Base-by-base conservation (phyloP, 2,113 vertebrate genomes). In the Hippopotamus amphibius region DNA sequence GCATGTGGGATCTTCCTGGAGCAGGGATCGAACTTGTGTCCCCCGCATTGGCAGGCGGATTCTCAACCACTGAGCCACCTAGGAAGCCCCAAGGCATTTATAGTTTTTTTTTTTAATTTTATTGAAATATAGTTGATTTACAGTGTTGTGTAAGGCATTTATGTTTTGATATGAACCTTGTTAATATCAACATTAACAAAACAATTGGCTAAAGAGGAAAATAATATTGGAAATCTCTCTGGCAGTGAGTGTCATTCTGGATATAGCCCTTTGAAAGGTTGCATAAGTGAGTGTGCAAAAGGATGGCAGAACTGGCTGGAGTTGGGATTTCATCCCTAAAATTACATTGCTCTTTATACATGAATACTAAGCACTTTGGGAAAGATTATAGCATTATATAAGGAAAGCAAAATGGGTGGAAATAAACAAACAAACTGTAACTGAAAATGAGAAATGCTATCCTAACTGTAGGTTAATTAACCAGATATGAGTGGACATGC, bases 111-210 rank as follows among this genome's bases (percentile, higher is more conserved):
- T 50, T 77, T 77, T 33, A 33, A 77, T 19, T 77, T 50, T 77
- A 77, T 53, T 21, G 19, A n/a, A 22, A 50, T 79, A 79, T 22
- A 53, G 22, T 53, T 77, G 74, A n/a, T 79, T 55, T 55, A n/a
- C 11, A 79, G 10, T 79, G 30, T 53, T 79, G 30, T 79, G 17
- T n/a, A 74, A 82, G 13, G 7, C 43, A 76, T 66, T 97, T 88
- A 69, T 69, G 26, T 82, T 89, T 74, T 93, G 53, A 71, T 81
- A 43, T 8, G 57, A 81, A 71, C 5, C 11, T 37, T 21, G 9
- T 55, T 55, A 53, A 77, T 88, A 92, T 71, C n/a, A 66, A 71
- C 30, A 94, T 59, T 53, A 83, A 46, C 41, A 82, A 72, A 96
- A 97, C 37, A 95, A 30, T 2, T 88, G 46, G 12, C 65, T 88